Evolutionary conservation across 2,113 vertebrate genomes (phyloP), one percentile per base, ranked within the genome.

Genomic region (Elanus axillaris): DNA sequence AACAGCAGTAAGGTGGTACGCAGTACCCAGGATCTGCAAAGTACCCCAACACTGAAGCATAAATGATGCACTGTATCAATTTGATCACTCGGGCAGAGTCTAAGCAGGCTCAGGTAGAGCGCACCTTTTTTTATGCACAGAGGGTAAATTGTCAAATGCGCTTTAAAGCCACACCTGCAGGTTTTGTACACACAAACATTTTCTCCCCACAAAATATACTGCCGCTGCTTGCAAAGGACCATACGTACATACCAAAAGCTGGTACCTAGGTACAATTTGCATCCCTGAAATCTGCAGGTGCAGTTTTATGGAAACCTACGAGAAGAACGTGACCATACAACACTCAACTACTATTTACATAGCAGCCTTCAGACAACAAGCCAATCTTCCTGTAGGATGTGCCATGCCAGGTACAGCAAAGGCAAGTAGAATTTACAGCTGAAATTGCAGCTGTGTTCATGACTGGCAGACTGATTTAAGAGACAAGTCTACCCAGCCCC

Each of bases 91-190:
- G 0, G 56, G 48, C 36, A 84, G 36, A 82, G 18, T 16, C 15
- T 22, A 22, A 62, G 55, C 4, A 38, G 58, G 27, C 73, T 71
- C 25, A 38, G 36, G 43, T 22, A 52, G 7, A 73, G 18, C 0
- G 0, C 16, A 43, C 18, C 56, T n/a, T 87, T 66, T 66, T 55
- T 36, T 18, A 25, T 10, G 45, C 47, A 38, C 45, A 75, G 29
- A 78, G 9, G 9, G n/a, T 56, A 52, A 90, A 60, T 4, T 50
- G 29, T 48, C 66, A 62, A 75, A 72, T 1, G 16, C 19, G 43
- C 56, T 91, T 92, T 91, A 78, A 94, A 94, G 45, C 69, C 80
- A 91, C 91, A 82, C 53, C 91, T 94, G 80, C 69, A 82, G 31
- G 53, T 86, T 97, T 88, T 81, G 76, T 47, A 69, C 43, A 79